These are phyloP conservation scores for Capitella teleta DNA, from an alignment of 1,140 invertebrate species.

Conservation along the genomic window DNA sequence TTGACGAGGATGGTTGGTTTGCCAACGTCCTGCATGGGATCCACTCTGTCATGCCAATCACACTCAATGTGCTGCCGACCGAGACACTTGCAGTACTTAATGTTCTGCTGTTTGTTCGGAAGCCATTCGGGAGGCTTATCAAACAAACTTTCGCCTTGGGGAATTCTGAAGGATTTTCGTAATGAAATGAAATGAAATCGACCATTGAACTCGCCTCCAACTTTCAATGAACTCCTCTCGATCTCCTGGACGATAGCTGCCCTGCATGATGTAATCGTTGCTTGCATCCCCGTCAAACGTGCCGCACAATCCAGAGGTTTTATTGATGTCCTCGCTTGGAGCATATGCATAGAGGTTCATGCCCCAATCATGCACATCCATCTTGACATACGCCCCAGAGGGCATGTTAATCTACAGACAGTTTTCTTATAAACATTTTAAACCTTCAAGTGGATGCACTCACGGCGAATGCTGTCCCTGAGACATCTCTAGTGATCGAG, in stretches of 20 bases:
- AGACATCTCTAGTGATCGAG: conserved; percentile 9
- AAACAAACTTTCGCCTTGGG: neutral
- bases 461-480: conserved; percentile 17
- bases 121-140: neutral
- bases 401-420: conserved; percentile 17
- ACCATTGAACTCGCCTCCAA: conserved; percentile 13
- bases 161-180: neutral
- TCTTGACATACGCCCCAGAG: conserved; percentile 16
- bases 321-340: conserved; percentile 14
- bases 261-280: conserved; percentile 13
- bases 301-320: conserved; percentile 17
- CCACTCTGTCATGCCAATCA: neutral
- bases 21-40: neutral
- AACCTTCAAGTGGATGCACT: no score
- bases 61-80: neutral
- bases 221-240: conserved; percentile 13
- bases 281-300: conserved; percentile 13
- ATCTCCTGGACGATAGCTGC: conserved; percentile 6
- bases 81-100: conserved; percentile 1
- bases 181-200: neutral
- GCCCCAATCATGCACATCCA: conserved; percentile 6
- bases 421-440: no score
- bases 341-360: conserved; percentile 16
- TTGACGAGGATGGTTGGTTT: neutral
- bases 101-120: neutral